Evolutionary conservation across 2,113 vertebrate genomes (phyloP).

Genomic region (Eonycteris spelaea): DNA sequence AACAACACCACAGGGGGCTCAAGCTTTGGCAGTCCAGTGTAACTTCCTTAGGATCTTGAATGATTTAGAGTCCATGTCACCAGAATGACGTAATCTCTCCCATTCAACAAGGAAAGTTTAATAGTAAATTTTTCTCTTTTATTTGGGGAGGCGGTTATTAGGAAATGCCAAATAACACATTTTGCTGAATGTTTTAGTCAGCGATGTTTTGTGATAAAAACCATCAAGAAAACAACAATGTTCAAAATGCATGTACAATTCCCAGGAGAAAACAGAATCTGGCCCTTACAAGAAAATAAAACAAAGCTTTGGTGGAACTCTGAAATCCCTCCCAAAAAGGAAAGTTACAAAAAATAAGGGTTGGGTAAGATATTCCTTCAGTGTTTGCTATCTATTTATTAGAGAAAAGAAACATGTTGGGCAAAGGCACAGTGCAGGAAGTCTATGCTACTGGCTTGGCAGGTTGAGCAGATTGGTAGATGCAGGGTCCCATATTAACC

Average conservation of each 20-base stretch:
- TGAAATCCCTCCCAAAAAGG: constrained; percentile 3
- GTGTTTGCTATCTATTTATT: neutral
- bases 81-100: neutral
- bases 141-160: neutral
- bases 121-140: neutral
- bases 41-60: neutral
- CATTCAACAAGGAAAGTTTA: neutral
- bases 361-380: neutral
- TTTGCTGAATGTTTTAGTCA: neutral
- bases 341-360: neutral
- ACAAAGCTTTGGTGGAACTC: neutral
- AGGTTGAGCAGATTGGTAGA: neutral
- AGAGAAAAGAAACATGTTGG: neutral
- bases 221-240: neutral
- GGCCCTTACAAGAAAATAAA: constrained; percentile 20
- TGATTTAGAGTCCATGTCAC: neutral
- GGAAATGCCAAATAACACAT: neutral
- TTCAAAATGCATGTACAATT: constrained; percentile 12
- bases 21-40: neutral
- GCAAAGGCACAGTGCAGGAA: no score
- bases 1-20: neutral
- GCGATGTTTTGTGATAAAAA: constrained; percentile 14
- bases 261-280: constrained; percentile 33
- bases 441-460: neutral
- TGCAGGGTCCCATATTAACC: neutral